Base-by-base conservation (phyloP, 2,888 invertebrate species). In the Falcaria lacertinaria region DNA sequence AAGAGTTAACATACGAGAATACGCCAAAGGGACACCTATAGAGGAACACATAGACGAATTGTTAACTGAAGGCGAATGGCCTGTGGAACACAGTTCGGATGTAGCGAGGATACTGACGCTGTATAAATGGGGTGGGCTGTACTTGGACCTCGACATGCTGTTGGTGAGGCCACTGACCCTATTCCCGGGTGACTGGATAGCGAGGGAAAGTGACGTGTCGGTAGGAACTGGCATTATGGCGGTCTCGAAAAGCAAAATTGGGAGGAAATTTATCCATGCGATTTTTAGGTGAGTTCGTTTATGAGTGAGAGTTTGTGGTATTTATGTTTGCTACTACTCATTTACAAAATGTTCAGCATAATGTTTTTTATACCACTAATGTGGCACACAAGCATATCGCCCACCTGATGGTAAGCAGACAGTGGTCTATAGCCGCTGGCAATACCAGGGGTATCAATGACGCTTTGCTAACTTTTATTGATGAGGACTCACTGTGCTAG, bases 51-150 rank as follows among this genome's bases (percentile, higher is more conserved):
- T 93, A 4, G 87, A 85, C 38, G 69, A 67, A 1, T 11, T 28
- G 2, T 11, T 28, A 3, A 11, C 7, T 3, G 11, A 28, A 2
- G 92, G 92, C 19, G 55, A 64, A 2, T 93, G 91, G 87, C 89
- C 91, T 0, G 78, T 81, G 34, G 90, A 90, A 19, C 93, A 94
- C 59, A 91, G 92, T 35, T 92, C 92, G 37, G 94, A 94, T 61
- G 81, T 93, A 1, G 75, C 94, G 11, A 79, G 94, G 52, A 93
- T 91, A 60, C 62, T 93, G 37, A 92, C 93, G 0, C 75, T 96
- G 3, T 94, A 93, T 90, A 94, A 93, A 64, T 95, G 91, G 71
- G 94, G 95, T 8, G 96, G 96, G 0, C 92, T 94, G 39, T 95
- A 95, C 67, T 72, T 96, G 41, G 95, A 96, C 60, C 78, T 94